Evolutionary conservation across 2,113 vertebrate genomes (phyloP), one percentile per base, ranked within the genome.

Genomic region (Mesitornis unicolor): DNA sequence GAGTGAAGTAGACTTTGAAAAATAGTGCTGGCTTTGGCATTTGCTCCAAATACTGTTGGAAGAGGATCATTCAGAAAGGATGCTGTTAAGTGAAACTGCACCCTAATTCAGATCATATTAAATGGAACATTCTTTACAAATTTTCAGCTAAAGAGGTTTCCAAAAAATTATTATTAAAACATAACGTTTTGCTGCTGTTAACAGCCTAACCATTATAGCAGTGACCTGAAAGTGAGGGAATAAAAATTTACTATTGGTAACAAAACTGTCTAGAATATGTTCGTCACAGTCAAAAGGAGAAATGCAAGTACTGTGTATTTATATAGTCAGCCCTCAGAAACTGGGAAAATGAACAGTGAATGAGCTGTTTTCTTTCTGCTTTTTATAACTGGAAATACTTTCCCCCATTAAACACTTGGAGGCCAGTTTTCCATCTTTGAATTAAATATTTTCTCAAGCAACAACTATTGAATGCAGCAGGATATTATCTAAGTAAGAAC

Each of bases 241-340:
- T 95, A 92, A 95, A 94, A 88, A 93, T 95, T 95, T 95, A 96
- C 42, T 92, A 25, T 88, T 63, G 56, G 82, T 96, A 93, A 91
- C 87, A 93, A 94, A 96, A 86, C 82, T 83, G 68, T 47, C 90
- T 86, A 51, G 8, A 81, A 38, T 73, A 59, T 56, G 25, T 84
- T 92, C 71, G 83, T 93, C 78, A 60, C 88, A 78, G 88, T 80
- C 79, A 92, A 90, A 90, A 88, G 54, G 29, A 94, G 77, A 91
- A 96, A 91, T 76, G 84, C 60, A 94, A 79, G 94, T 92, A 77
- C 29, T 4, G 3, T 43, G 3, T 74, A 83, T 95, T 85, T 96
- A 86, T 96, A 86, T 93, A 91, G 38, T 59, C 38, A 88, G 59
- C 48, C 54, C 79, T 84, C 80, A 83, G 80, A 93, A 96, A 87